These are phyloP conservation scores for Apocrypta bakeri DNA, from an alignment of 1,140 invertebrate genomes.

Conservation along the genomic window DNA sequence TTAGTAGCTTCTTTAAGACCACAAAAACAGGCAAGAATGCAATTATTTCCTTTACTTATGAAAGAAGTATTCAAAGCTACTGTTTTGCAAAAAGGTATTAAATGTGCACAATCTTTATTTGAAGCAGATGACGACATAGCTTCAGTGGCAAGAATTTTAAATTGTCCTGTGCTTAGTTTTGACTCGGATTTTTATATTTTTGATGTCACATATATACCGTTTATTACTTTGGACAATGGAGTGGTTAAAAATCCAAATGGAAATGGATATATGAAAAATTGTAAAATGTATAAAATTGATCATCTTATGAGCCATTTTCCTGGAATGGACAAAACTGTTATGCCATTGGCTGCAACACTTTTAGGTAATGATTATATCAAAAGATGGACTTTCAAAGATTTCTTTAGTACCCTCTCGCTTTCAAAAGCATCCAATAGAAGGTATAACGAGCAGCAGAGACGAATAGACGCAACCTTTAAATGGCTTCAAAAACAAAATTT, in stretches of 20 bases:
- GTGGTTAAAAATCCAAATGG: constrained; percentile 52
- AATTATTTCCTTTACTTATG: constrained; percentile 82
- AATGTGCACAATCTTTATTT: constrained; percentile 83
- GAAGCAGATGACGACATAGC: constrained; percentile 92
- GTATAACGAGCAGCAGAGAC: constrained; percentile 77
- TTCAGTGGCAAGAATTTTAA: constrained; percentile 81
- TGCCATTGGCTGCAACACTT: constrained; percentile 87
- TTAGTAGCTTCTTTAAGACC: constrained; percentile 69
- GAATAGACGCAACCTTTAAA: constrained; percentile 80
- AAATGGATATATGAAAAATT: constrained; percentile 72
- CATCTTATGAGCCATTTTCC: constrained; percentile 80
- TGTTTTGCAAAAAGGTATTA: constrained; percentile 78
- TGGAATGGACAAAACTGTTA: constrained; percentile 78
- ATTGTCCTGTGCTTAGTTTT: constrained; percentile 89
- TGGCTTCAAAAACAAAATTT: constrained; percentile 84
- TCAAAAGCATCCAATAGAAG: constrained; percentile 76
- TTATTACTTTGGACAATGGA: constrained; percentile 78
- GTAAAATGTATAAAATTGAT: constrained; percentile 83
- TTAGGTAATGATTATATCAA: constrained; percentile 93
- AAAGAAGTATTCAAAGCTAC: constrained; percentile 83
- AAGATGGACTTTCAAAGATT: constrained; percentile 79
- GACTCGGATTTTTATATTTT: constrained; percentile 96
- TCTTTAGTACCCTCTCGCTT: constrained; percentile 81
- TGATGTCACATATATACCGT: constrained; percentile 87
- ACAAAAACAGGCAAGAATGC: constrained; percentile 68